Conservation (phyloP, 2,888 invertebrate species). For the Elegia similella region DNA sequence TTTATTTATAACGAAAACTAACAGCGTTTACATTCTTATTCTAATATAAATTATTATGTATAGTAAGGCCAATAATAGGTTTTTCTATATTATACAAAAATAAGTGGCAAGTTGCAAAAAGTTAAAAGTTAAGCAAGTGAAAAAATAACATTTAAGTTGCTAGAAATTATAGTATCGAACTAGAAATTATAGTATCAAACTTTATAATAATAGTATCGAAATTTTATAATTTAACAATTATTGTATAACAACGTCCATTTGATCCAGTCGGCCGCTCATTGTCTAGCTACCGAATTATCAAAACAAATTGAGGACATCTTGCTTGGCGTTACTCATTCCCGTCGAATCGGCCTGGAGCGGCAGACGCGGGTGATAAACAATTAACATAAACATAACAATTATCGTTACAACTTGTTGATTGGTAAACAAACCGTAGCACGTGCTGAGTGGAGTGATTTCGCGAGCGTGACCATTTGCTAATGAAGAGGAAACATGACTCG, state of each 20-base stretch:
- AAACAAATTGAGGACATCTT: slow-evolving; percentile 9
- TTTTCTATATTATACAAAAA: too few species aligned
- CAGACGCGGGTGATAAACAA: slow-evolving; percentile 13
- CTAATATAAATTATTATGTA: too few species aligned
- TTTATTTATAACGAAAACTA: too few species aligned
- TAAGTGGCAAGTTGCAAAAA: too few species aligned
- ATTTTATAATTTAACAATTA: neutral
- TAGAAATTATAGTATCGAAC: too few species aligned
- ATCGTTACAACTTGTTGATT: slow-evolving; percentile 7
- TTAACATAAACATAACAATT: slow-evolving; percentile 14
- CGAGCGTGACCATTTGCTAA: slow-evolving; percentile 20
- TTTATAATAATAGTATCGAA: too few species aligned
- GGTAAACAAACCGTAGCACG: slow-evolving; percentile 11
- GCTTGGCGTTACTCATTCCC: slow-evolving; percentile 7
- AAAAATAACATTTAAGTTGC: too few species aligned
- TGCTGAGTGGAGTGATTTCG: neutral
- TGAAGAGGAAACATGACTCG: slow-evolving; percentile 27
- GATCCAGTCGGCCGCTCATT: slow-evolving; percentile 1
- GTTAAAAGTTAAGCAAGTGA: too few species aligned
- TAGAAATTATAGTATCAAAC: too few species aligned
- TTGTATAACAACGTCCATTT: neutral
- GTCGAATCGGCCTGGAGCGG: slow-evolving; percentile 1
- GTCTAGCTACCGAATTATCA: slow-evolving; percentile 10
- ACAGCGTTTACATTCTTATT: too few species aligned
- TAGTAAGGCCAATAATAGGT: too few species aligned